Conservation (phyloP, 2,888 invertebrate genomes). For the Watsonalla cultraria region DNA sequence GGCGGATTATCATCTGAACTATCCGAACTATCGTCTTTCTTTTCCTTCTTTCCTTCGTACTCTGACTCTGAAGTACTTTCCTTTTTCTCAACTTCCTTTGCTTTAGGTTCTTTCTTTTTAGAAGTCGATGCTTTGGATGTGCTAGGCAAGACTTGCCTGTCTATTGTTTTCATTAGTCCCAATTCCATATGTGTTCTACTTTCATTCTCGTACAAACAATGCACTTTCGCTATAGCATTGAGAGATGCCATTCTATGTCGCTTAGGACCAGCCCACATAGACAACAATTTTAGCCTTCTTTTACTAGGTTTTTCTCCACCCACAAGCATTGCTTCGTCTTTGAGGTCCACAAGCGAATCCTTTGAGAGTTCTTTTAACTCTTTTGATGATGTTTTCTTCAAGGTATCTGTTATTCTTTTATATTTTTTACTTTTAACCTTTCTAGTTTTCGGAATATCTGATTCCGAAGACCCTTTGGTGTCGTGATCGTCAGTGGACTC, state of each 20-base stretch:
- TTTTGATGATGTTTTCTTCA: conserved; percentile 58
- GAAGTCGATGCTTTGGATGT: conserved; percentile 66
- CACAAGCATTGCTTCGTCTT: conserved; percentile 52
- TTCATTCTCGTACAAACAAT: conserved; percentile 94
- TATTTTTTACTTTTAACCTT: conserved; percentile 64
- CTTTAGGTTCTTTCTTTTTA: conserved; percentile 67
- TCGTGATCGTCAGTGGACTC: conserved; percentile 71
- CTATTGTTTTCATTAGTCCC: conserved; percentile 73
- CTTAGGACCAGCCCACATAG: conserved; percentile 88
- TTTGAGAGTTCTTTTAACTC: conserved; percentile 70
- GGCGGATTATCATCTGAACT: conserved; percentile 77
- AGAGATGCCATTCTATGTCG: conserved; percentile 92
- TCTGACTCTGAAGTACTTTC: conserved; percentile 72
- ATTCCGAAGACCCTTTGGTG: conserved; percentile 64
- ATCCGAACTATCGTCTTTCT: conserved; percentile 64
- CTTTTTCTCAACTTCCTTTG: conserved; percentile 61
- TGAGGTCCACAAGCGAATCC: conserved; percentile 64
- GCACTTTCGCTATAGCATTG: conserved; percentile 93
- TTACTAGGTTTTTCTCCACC: conserved; percentile 67
- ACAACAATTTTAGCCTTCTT: conserved; percentile 79
- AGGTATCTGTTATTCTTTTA: conserved; percentile 58
- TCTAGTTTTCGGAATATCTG: conserved; percentile 54
- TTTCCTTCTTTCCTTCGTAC: conserved; percentile 62
- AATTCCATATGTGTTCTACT: conserved; percentile 84
- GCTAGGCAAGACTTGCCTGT: conserved; percentile 68